phyloP scores from a whole-genome alignment of 2,888 invertebrate species.

The Dolichomitus sp. region DNA sequence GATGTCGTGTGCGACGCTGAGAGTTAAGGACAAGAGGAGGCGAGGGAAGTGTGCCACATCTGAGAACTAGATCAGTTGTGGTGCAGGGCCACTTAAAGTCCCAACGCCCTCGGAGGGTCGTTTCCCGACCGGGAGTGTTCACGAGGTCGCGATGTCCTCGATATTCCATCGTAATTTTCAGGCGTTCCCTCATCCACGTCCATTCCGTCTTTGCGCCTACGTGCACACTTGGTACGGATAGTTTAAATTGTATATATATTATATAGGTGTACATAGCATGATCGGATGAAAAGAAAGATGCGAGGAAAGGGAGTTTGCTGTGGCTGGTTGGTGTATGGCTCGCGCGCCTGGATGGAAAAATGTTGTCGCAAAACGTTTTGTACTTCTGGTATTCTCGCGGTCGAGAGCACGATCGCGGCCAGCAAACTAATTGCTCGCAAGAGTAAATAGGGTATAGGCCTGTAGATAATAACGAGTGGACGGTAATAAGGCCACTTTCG shows the following conservation, averaged over 20 bases:
- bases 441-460: conserved; percentile 72
- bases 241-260: background rate
- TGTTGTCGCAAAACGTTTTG: conserved; percentile 63
- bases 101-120: conserved; percentile 57
- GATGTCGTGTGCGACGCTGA: conserved; percentile 44
- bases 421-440: conserved; percentile 72
- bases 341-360: conserved; percentile 27
- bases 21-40: conserved; percentile 11
- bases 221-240: conserved; percentile 12
- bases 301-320: conserved; percentile 19
- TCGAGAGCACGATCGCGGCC: conserved; percentile 54
- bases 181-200: conserved; percentile 62
- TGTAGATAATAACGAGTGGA: conserved; percentile 72
- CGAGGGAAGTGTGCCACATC: conserved; percentile 59
- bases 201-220: conserved; percentile 45
- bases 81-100: conserved; percentile 47
- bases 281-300: conserved; percentile 43
- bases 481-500: conserved; percentile 74
- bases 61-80: conserved; percentile 62
- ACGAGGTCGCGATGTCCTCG: conserved; percentile 65
- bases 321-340: conserved; percentile 14
- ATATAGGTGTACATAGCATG: conserved; percentile 24
- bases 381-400: conserved; percentile 58
- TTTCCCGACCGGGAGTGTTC: conserved; percentile 45
- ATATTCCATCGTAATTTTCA: conserved; percentile 66